Percentiles rank a stretch among this genome's conserved stretches.
phyloP scores from a whole-genome alignment of 2,888 invertebrate genomes.

The Drosophila neonasuta region DNA sequence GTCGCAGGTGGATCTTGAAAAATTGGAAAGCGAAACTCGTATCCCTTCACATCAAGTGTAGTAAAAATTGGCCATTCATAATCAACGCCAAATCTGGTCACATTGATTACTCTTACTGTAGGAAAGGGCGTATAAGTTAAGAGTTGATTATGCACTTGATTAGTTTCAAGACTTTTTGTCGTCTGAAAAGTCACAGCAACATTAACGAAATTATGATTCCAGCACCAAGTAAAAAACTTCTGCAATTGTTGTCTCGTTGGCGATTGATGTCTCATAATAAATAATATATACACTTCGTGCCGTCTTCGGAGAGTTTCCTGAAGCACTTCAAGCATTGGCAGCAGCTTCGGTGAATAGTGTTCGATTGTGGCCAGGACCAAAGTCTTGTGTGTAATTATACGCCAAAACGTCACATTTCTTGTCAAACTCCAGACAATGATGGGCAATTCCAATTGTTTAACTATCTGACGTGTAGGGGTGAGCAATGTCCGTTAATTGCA shows the following conservation, averaged over 20 bases:
- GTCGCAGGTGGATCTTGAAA: constrained; percentile 36
- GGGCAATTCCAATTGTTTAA: constrained; percentile 29
- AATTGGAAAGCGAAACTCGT: constrained; percentile 32
- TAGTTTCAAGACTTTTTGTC: not conserved
- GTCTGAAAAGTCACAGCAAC: constrained; percentile 29
- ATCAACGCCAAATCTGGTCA: constrained; percentile 16
- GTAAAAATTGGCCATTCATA: constrained; percentile 24
- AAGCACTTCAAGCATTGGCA: constrained; percentile 27
- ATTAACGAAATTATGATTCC: constrained; percentile 36
- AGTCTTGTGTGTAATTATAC: constrained; percentile 23
- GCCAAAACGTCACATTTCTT: constrained; percentile 16
- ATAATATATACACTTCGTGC: constrained; percentile 36
- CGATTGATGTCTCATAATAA: constrained; percentile 9
- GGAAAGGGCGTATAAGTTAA: constrained; percentile 49
- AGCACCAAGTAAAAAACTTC: constrained; percentile 43
- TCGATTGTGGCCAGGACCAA: constrained; percentile 34
- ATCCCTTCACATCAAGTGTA: constrained; percentile 26
- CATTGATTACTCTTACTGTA: constrained; percentile 21
- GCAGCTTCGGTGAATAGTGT: constrained; percentile 1
- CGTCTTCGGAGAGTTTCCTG: constrained; percentile 15
- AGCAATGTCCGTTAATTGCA: no score
- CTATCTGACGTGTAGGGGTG: constrained; percentile 5
- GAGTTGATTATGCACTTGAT: constrained; percentile 18
- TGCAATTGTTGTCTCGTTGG: constrained; percentile 12
- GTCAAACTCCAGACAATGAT: constrained; percentile 34